Evolutionary conservation across 2,888 invertebrate genomes (phyloP).

Genomic region (Drosophila nigricruria): DNA sequence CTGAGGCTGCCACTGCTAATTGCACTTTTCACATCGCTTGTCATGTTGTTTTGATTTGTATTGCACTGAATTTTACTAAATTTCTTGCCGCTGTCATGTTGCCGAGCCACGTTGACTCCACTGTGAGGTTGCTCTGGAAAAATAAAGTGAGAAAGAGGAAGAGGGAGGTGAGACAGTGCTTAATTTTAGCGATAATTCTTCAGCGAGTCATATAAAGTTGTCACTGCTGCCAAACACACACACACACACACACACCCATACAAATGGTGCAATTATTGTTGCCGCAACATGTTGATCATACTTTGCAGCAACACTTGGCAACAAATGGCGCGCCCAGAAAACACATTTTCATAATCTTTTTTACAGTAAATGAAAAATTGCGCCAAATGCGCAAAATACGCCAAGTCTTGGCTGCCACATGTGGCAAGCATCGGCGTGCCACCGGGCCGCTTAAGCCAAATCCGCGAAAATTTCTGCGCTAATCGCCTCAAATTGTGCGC

Average conservation of each 20-base stretch:
- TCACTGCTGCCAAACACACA: slow-evolving; percentile 46
- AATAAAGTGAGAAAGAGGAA: slow-evolving; percentile 9
- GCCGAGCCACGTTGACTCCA: slow-evolving; percentile 54
- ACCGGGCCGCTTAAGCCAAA: slow-evolving; percentile 60
- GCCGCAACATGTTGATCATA: slow-evolving; percentile 49
- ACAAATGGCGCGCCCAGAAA: slow-evolving; percentile 55
- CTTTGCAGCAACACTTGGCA: slow-evolving; percentile 35
- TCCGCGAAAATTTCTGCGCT: slow-evolving; percentile 75
- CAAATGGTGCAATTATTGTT: slow-evolving; percentile 59
- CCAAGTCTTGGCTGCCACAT: slow-evolving; percentile 55
- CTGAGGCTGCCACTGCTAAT: slow-evolving; percentile 71
- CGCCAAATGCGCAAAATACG: slow-evolving; percentile 30
- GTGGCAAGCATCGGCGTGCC: slow-evolving; percentile 51
- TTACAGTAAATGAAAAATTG: slow-evolving; percentile 58
- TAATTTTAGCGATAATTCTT: slow-evolving; percentile 49
- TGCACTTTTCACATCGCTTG: slow-evolving; percentile 79
- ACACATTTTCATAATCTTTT: slow-evolving; percentile 62
- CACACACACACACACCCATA: slow-evolving; percentile 13
- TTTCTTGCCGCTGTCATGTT: slow-evolving; percentile 74
- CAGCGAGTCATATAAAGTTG: slow-evolving; percentile 59
- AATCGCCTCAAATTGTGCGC: slow-evolving; percentile 76
- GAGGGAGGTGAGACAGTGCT: slow-evolving; percentile 22
- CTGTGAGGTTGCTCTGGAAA: slow-evolving; percentile 55
- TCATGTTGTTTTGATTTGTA: slow-evolving; percentile 82
- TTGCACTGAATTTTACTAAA: slow-evolving; percentile 78